Evolutionary conservation across 2,113 vertebrate genomes (phyloP).

Genomic region (Cololabis saira): DNA sequence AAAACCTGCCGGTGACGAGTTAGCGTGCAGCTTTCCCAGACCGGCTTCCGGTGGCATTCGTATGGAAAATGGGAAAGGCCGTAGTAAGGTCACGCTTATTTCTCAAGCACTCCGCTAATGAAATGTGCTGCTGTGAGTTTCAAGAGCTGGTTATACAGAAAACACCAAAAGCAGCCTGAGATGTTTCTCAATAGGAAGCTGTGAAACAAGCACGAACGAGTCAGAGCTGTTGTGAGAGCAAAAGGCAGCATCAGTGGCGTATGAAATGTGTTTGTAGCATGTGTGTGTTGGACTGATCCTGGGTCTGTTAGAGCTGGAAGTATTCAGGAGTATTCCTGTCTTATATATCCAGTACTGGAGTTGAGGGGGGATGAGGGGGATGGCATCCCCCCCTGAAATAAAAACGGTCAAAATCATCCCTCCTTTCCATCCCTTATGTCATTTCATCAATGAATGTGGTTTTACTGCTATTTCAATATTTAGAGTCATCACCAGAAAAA

Average conservation of each 20-base stretch:
- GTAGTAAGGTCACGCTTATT: constrained; percentile 55
- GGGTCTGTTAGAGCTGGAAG: constrained; percentile 15
- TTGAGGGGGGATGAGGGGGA: too few relatives aligned
- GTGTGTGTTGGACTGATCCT: too few relatives aligned
- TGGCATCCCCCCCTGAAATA: too few relatives aligned
- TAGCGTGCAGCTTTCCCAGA: background rate
- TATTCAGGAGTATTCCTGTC: constrained; percentile 28
- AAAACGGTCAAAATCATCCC: too few relatives aligned
- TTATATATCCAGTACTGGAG: constrained; percentile 46
- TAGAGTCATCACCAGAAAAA: too few relatives aligned
- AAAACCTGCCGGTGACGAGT: background rate
- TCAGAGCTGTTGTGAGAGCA: constrained; percentile 41
- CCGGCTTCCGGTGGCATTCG: constrained; percentile 4
- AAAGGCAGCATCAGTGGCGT: constrained; percentile 41
- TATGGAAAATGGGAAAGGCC: constrained; percentile 27
- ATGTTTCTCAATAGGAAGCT: constrained; percentile 62
- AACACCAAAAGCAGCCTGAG: constrained; percentile 60
- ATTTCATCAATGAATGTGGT: too few relatives aligned
- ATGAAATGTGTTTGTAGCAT: constrained; percentile 25
- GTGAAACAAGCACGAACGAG: constrained; percentile 57
- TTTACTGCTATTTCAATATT: too few relatives aligned
- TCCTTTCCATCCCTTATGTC: too few relatives aligned
- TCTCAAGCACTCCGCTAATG: constrained; percentile 55
- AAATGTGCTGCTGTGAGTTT: constrained; percentile 48
- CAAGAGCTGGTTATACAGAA: constrained; percentile 44